These are phyloP conservation scores for Regulus satrapa DNA, from an alignment of 2,113 vertebrate species.

Conservation along the genomic window DNA sequence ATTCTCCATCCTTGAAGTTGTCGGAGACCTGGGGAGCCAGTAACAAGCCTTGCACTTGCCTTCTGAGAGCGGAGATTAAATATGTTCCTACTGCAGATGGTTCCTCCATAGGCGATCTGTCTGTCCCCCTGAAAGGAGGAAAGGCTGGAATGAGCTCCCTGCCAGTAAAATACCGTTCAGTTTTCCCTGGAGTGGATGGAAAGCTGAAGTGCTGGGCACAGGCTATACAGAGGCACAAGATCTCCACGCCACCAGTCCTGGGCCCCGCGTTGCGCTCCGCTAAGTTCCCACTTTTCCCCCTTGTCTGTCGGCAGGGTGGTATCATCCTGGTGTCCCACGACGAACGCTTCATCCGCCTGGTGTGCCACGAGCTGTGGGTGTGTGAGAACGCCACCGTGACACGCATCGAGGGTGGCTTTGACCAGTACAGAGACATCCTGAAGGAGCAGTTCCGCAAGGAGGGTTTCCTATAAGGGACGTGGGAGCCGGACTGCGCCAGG, in stretches of 20 bases:
- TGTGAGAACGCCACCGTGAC: conserved; percentile 80
- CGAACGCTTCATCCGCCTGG: conserved; percentile 91
- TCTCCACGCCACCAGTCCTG: not conserved
- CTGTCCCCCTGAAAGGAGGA: not conserved
- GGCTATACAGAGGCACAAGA: not conserved
- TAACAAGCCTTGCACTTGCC: not conserved
- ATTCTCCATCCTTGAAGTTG: not conserved
- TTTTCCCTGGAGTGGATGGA: not conserved
- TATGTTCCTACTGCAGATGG: not conserved
- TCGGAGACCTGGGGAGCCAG: not conserved
- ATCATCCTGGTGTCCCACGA: conserved; percentile 94
- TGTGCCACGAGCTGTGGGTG: conserved; percentile 96
- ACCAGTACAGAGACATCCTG: conserved; percentile 93
- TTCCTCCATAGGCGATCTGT: accelerated
- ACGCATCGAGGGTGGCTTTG: conserved; percentile 92
- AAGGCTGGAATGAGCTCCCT: not conserved
- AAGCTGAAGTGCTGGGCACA: not conserved
- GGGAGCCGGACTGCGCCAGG: not conserved
- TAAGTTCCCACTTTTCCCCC: not conserved
- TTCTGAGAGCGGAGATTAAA: not conserved
- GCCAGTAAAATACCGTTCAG: not conserved
- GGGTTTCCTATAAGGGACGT: conserved; percentile 86
- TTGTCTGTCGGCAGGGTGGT: conserved; percentile 78
- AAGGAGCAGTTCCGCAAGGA: conserved; percentile 96
- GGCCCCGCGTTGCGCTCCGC: not conserved